Percentiles rank a stretch among this genome's conserved stretches.
These are phyloP conservation scores for Sarcophaga variegata DNA, from an alignment of 2,888 invertebrate species.

Conservation along the genomic window DNA sequence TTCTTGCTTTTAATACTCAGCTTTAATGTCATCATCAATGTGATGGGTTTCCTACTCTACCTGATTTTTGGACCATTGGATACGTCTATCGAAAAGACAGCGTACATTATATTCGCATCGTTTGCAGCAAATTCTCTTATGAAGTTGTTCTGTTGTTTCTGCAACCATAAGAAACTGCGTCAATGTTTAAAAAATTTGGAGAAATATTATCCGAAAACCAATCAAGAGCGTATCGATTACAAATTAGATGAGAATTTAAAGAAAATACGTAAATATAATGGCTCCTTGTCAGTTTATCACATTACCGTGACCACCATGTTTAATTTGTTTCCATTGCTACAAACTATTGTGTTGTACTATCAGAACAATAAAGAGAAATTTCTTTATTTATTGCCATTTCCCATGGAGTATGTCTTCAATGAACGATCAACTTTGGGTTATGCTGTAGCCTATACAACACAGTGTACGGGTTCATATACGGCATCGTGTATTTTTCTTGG, in stretches of 20 bases:
- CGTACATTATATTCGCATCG: constrained; percentile 34
- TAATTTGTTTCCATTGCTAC: constrained; percentile 65
- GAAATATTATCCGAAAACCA: constrained; percentile 64
- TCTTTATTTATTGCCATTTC: constrained; percentile 66
- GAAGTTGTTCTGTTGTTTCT: background rate
- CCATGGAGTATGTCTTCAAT: constrained; percentile 66
- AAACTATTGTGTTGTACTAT: constrained; percentile 67
- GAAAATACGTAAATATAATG: constrained; percentile 55
- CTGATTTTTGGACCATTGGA: background rate
- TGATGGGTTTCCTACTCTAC: background rate
- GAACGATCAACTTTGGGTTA: constrained; percentile 6
- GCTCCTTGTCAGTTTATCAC: constrained; percentile 61
- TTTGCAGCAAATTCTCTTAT: constrained; percentile 5
- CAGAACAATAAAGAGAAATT: constrained; percentile 43
- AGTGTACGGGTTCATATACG: constrained; percentile 54
- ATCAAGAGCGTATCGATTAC: constrained; percentile 39
- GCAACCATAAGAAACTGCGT: background rate
- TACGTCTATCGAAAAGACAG: constrained; percentile 23
- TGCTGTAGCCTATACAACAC: constrained; percentile 58
- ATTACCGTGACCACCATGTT: constrained; percentile 68
- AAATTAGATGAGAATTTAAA: constrained; percentile 61
- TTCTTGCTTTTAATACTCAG: background rate
- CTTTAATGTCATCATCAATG: rapidly evolving
- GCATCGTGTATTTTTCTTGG: constrained; percentile 67
- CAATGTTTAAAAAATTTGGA: constrained; percentile 53